Percentiles rank a stretch among this genome's conserved stretches.
Conservation (phyloP, 2,888 invertebrate genomes). For the Pardosa pseudoannulata region DNA sequence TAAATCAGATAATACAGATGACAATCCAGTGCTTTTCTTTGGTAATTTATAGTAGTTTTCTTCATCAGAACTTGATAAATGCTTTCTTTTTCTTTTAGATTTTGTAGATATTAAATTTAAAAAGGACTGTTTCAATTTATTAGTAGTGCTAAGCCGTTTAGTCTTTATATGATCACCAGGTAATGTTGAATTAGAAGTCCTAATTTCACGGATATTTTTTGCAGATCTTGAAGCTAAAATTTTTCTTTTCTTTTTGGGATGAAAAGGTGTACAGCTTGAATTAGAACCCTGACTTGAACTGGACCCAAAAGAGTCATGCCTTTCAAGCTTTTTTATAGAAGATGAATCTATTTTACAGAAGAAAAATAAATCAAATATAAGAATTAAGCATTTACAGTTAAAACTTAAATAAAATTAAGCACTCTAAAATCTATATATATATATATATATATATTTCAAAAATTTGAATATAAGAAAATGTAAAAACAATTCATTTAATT, state of each 20-base stretch:
- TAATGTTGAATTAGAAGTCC: slow-evolving; percentile 8
- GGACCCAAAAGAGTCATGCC: slow-evolving; percentile 42
- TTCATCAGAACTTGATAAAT: slow-evolving; percentile 35
- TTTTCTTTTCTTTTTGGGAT: slow-evolving; percentile 59
- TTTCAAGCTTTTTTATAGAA: slow-evolving; percentile 1
- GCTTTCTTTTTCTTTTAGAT: slow-evolving; percentile 26
- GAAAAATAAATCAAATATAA: background rate
- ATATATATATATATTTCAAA: no score
- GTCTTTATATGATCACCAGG: background rate
- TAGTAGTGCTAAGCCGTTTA: background rate
- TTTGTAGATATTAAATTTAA: background rate
- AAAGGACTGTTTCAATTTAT: background rate
- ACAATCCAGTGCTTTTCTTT: slow-evolving; percentile 15
- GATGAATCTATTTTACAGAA: no score
- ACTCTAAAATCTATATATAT: no score
- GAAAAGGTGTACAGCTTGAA: slow-evolving; percentile 52
- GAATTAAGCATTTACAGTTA: background rate
- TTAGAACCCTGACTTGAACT: slow-evolving; percentile 43
- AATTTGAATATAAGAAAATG: no score
- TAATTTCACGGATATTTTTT: slow-evolving; percentile 48
- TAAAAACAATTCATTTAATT: no score
- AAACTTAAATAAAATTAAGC: no score
- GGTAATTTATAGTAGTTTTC: background rate
- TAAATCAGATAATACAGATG: slow-evolving; percentile 31
- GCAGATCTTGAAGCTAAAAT: slow-evolving; percentile 44